Evolutionary conservation across 2,888 invertebrate genomes (phyloP).

Genomic region (Caenorhabditis zanzibari): DNA sequence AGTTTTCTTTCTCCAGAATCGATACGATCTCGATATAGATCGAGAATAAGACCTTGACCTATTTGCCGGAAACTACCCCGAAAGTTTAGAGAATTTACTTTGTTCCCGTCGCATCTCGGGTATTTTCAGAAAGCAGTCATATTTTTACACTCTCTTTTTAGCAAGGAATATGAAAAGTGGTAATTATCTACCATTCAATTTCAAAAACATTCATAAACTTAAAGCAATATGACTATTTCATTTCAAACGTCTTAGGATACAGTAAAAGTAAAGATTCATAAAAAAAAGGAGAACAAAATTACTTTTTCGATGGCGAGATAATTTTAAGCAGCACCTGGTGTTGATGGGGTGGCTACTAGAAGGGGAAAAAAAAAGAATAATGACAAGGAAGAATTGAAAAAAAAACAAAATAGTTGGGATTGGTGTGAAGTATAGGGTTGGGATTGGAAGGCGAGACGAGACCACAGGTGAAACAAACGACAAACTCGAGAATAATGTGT

Average conservation of each 20-base stretch:
- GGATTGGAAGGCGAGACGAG: constrained; percentile 24
- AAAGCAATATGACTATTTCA: not conserved
- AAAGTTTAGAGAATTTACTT: too few species aligned
- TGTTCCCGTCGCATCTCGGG: too few species aligned
- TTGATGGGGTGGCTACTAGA: too few species aligned
- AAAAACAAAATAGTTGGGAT: not conserved
- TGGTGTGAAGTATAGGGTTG: not conserved
- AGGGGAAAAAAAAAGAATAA: not conserved
- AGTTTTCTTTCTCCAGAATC: too few species aligned
- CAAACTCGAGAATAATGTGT: constrained; percentile 21
- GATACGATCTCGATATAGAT: too few species aligned
- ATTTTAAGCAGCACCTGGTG: not conserved
- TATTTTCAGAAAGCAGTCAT: too few species aligned
- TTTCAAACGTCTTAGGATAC: not conserved
- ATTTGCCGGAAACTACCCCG: too few species aligned
- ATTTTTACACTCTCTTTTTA: too few species aligned
- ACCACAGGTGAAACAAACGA: constrained; percentile 45
- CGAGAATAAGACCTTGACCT: too few species aligned
- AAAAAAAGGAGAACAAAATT: not conserved
- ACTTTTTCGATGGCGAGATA: constrained; percentile 14
- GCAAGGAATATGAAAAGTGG: too few species aligned
- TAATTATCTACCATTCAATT: too few species aligned
- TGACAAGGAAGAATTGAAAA: not conserved
- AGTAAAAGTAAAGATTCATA: not conserved
- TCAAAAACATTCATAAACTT: too few species aligned